Evolutionary conservation across 2,113 vertebrate genomes (phyloP), one percentile per base, ranked within the genome.

Genomic region (Tragulus kanchil): DNA sequence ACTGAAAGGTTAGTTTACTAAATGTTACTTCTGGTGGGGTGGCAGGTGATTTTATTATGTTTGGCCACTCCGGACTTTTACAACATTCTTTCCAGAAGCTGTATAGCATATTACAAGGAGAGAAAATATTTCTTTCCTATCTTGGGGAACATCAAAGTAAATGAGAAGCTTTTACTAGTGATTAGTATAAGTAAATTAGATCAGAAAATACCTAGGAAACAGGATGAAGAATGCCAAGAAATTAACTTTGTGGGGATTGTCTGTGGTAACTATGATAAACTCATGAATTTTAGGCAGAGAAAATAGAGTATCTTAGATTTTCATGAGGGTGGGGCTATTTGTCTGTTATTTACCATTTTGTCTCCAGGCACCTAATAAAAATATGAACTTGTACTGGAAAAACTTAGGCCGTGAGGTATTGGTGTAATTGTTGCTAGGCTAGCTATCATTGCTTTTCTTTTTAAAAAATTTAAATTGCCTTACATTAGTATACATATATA

Each of bases 81-180:
- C 26, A 82, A 8, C 61, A 85, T 95, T 93, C 69, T 92, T 96
- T 93, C 85, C 82, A 94, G 85, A 92, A 75, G 52, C 54, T 50
- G 65, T 84, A 45, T 25, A 93, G 90, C n/a, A 79, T 79, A 97
- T 96, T 90, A 93, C 28, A 56, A 81, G 67, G 23, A 62, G 42
- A 90, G 71, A 88, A 92, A 64, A 88, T 78, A 67, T 62, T 58
- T 93, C 48, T 86, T 96, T 93, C 77, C 56, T 94, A 65, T 94
- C 91, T 94, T 85, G 50, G 36, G 13, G 78, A 83, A 96, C 88
- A 96, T 97, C 97, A 97, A 96, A 97, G 94, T 86, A 85, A 62
- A 82, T 87, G 54, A 96, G 86, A 95, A n/a, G n/a, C n/a, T n/a
- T n/a, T n/a, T n/a, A n/a, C n/a, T n/a, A n/a, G n/a, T n/a, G n/a